Evolutionary conservation across 2,888 invertebrate species (phyloP).

Genomic region (Selenia dentaria): DNA sequence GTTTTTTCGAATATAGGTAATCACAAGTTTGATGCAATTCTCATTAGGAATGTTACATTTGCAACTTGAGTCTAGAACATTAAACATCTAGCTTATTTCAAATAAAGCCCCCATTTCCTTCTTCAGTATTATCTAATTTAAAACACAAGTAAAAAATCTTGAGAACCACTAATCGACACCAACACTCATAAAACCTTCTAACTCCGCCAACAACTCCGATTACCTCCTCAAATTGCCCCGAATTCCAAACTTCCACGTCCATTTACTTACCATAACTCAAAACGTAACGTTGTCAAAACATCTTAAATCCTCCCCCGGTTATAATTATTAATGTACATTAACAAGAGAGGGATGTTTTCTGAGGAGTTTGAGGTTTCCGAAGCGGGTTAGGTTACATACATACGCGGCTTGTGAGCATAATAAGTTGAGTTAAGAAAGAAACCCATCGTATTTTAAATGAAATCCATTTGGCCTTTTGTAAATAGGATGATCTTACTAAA

Average conservation of each 20-base stretch:
- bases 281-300: slow-evolving; percentile 64
- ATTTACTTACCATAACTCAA: slow-evolving; percentile 61
- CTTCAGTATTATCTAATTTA: too few species aligned
- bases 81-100: too few species aligned
- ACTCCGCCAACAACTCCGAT: slow-evolving; percentile 25
- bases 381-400: slow-evolving; percentile 52
- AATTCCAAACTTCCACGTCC: slow-evolving; percentile 39
- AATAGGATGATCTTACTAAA: too few species aligned
- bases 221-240: slow-evolving; percentile 33
- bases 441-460: too few species aligned
- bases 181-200: slow-evolving; percentile 11
- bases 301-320: slow-evolving; percentile 51
- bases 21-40: too few species aligned
- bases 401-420: too few species aligned
- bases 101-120: too few species aligned
- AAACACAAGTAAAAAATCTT: background rate
- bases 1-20: too few species aligned
- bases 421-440: too few species aligned
- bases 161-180: slow-evolving; percentile 8
- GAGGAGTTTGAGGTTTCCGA: slow-evolving; percentile 61
- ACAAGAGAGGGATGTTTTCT: slow-evolving; percentile 69
- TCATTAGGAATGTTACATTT: too few species aligned
- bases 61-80: too few species aligned
- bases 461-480: too few species aligned
- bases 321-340: slow-evolving; percentile 76